These are phyloP conservation scores for Nebria salina DNA, from an alignment of 2,888 invertebrate genomes.

Conservation along the genomic window DNA sequence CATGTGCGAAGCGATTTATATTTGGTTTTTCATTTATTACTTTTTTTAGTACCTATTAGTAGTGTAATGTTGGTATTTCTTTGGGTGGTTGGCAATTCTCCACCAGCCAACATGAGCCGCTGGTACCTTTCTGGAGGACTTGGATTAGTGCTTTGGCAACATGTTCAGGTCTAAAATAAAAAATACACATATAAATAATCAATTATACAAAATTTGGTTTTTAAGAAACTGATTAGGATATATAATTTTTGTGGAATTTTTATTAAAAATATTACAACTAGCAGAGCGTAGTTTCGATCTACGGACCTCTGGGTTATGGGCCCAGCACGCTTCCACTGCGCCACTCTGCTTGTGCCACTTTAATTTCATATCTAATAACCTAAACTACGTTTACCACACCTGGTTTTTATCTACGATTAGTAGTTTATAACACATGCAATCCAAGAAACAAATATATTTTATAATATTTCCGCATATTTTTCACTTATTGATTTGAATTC, in stretches of 20 bases:
- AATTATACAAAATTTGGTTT: neutral
- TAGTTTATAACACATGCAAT: too few species aligned
- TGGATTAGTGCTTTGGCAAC: conserved; percentile 75
- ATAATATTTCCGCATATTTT: neutral
- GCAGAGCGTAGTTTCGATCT: conserved; percentile 90
- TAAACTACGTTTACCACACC: too few species aligned
- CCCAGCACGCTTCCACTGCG: conserved; percentile 87
- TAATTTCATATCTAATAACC: too few species aligned
- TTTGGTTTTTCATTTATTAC: conserved; percentile 47
- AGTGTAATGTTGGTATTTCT: conserved; percentile 62
- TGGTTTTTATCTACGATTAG: too few species aligned
- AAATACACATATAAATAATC: neutral
- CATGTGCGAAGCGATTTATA: conserved; percentile 44
- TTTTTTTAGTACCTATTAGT: conserved; percentile 35
- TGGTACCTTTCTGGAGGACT: conserved; percentile 72
- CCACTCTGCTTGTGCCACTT: conserved; percentile 72
- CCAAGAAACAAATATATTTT: too few species aligned
- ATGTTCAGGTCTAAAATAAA: conserved; percentile 71
- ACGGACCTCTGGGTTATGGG: conserved; percentile 93
- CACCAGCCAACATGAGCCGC: conserved; percentile 78
- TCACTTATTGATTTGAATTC: too few species aligned
- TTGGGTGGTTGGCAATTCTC: conserved; percentile 74
- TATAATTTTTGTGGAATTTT: conserved; percentile 23
- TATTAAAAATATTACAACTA: conserved; percentile 56
- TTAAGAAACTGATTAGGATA: too few species aligned